A percentile compares a stretch with the other conserved stretches of the same genome.
These are phyloP conservation scores for Reinhardtius hippoglossoides DNA, from an alignment of 2,113 vertebrate genomes.

Conservation along the genomic window DNA sequence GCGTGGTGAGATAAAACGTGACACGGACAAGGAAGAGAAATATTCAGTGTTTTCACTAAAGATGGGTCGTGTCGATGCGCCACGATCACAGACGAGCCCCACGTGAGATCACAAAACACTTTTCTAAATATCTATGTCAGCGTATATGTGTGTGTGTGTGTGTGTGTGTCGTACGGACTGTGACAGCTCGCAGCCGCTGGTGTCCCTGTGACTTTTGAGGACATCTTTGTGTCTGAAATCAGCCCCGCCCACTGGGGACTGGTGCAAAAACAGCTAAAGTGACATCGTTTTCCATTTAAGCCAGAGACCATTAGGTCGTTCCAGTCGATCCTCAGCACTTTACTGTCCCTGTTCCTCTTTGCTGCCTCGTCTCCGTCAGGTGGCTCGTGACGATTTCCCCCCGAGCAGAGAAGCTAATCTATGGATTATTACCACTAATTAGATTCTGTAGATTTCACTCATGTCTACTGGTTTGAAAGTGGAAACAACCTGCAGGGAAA, in stretches of 20 bases:
- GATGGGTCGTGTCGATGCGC: not conserved
- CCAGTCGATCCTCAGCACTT: not conserved
- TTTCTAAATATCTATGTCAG: not conserved
- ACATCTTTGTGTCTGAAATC: constrained; percentile 11
- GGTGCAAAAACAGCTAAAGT: constrained; percentile 43
- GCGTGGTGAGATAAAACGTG: constrained; percentile 37
- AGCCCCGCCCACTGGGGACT: constrained; percentile 1
- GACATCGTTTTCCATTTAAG: constrained; percentile 22
- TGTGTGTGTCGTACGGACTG: not conserved
- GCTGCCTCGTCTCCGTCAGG: not conserved
- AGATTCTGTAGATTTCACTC: not conserved
- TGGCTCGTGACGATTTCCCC: no score
- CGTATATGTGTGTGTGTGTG: not conserved
- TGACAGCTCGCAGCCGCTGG: constrained; percentile 16
- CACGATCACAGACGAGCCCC: constrained; percentile 52
- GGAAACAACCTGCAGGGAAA: not conserved
- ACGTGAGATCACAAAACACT: constrained; percentile 32
- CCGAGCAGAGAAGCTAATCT: no score
- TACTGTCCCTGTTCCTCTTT: not conserved
- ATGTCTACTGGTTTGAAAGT: not conserved
- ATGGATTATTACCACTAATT: not conserved
- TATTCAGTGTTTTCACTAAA: not conserved
- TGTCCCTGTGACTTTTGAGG: constrained; percentile 36
- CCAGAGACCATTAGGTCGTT: not conserved
- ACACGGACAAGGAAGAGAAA: not conserved